Evolutionary conservation across 1,140 invertebrate genomes (phyloP).

Genomic region (Brachionus paranguensis): DNA sequence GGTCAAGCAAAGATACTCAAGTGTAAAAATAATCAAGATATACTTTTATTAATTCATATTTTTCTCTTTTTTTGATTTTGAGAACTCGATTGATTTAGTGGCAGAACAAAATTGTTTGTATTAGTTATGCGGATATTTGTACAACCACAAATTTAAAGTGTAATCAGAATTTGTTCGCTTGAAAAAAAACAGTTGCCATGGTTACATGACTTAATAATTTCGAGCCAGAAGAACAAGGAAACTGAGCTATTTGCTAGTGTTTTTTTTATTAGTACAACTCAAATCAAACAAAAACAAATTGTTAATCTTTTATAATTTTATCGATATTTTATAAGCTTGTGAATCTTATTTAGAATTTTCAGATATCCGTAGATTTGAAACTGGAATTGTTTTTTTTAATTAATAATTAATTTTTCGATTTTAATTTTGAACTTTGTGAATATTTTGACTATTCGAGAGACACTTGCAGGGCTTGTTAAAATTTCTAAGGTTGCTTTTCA

Average conservation of each 20-base stretch:
- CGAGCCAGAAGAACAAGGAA: neutral
- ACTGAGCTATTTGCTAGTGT: neutral
- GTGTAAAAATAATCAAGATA: neutral
- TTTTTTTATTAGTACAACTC: neutral
- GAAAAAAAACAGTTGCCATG: neutral
- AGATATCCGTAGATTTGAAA: neutral
- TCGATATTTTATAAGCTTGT: neutral
- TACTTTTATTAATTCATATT: neutral
- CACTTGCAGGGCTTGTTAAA: no score
- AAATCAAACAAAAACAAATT: neutral
- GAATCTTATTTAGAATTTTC: neutral
- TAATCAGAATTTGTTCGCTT: neutral
- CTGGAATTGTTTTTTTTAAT: neutral
- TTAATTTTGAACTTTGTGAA: no score
- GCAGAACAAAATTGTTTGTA: neutral
- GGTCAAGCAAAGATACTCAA: neutral
- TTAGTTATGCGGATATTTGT: neutral
- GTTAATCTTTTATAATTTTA: neutral
- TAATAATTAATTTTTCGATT: neutral
- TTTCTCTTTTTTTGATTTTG: neutral
- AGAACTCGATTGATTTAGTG: neutral
- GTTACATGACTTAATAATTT: neutral
- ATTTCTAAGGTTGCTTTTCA: no score
- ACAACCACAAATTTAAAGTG: neutral
- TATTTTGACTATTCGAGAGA: no score